Evolutionary conservation across 2,797 vertebrate species (phyloP), one percentile per base, ranked within the genome.

Genomic region (Mycteria americana): DNA sequence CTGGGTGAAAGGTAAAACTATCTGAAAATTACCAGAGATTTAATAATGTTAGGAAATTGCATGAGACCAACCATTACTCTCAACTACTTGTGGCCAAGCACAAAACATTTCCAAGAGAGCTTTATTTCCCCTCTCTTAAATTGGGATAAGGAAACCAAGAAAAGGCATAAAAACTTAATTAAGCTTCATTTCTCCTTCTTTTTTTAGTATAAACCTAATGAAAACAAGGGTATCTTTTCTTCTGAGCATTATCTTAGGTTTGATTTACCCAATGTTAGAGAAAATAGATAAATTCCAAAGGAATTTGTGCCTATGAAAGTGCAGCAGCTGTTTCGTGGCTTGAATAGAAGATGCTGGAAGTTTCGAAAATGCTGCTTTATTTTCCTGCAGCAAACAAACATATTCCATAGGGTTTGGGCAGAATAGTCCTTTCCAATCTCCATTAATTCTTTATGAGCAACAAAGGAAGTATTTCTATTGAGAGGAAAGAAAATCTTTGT

Each of bases 1-100:
- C 77, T 86, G 75, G 76, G 83, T 80, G 77, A 94, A 96, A 91
- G 80, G 86, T 81, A 86, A 72, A 93, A 57, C 21, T 45, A 41
- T 30, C 21, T 45, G 54, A 60, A 91, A 91, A 92, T 84, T 48
- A 84, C 23, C 69, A 87, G 57, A 87, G 83, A 95, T 91, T 87
- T 92, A 95, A 92, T 94, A 78, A 95, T 6, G 41, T 24, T 45
- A 2, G 17, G 84, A 95, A 92, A 93, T 85, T 75, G 35, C 73
- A 51, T 37, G 51, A 88, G 64, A 51, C 62, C 70, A 74, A 2
- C 48, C 69, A 89, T 85, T 48, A 13, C 23, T 92, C 43, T 82
- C 56, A 80, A 43, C 69, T 78, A 23, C 63, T 65, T 43, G 31
- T 18, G 77, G 77, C n/a, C 62, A 75, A 60, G 50, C 80, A 70